Evolutionary conservation across 1,140 invertebrate species (phyloP).

Genomic region (Thereuonema tuberculata): DNA sequence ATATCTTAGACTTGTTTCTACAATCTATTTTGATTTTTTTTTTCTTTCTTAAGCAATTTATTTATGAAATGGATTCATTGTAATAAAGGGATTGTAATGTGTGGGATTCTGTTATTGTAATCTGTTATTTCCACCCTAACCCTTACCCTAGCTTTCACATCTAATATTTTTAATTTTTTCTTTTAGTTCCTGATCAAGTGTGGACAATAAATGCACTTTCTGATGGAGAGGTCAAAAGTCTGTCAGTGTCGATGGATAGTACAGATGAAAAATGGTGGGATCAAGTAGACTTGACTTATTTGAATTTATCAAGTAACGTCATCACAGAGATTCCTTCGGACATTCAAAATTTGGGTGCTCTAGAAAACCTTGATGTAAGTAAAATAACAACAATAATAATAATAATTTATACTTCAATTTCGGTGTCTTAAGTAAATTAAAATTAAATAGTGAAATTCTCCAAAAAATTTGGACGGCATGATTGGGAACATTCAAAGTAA

Average conservation of each 20-base stretch:
- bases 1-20: too few species aligned
- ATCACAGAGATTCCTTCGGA: conserved; percentile 49
- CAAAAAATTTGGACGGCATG: not conserved
- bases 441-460: too few species aligned
- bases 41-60: too few species aligned
- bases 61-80: too few species aligned
- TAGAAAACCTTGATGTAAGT: conserved; percentile 55
- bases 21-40: too few species aligned
- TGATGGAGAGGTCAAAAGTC: conserved; percentile 40
- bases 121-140: too few species aligned
- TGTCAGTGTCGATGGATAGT: conserved; percentile 49
- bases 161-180: conserved; percentile 22
- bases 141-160: too few species aligned
- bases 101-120: too few species aligned
- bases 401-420: not conserved
- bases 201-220: conserved; percentile 65
- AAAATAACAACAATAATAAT: conserved; percentile 1
- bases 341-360: conserved; percentile 50
- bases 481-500: not conserved
- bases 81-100: too few species aligned
- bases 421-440: too few species aligned
- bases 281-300: conserved; percentile 53
- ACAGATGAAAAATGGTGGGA: conserved; percentile 67
- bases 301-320: conserved; percentile 67
- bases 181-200: conserved; percentile 58